Evolutionary conservation across 1,140 invertebrate genomes (phyloP), one percentile per base, ranked within the genome.

Genomic region (Tachypleus tridentatus): DNA sequence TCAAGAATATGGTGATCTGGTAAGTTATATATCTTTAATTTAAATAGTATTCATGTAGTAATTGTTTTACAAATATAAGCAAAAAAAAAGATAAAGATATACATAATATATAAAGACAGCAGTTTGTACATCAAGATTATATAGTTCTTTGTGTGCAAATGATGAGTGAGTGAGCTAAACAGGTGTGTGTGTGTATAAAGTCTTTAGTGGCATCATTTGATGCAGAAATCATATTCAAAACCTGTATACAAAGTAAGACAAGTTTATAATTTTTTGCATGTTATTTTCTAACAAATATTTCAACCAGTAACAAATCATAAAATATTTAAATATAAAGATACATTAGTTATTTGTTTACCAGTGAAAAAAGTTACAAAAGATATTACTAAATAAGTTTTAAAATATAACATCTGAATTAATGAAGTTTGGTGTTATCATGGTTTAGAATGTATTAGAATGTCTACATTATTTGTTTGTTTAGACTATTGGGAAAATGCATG

Each of bases 1-100:
- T 3, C 73, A 77, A 73, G 77, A 84, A 70, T 85, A 78, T 76
- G 84, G 84, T 67, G 79, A 84, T 70, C 63, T 81, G 62, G 71
- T 70, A 67, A 70, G 6, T 6, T 61, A 60, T 11, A 58, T 56
- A 11, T 57, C 59, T 58, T 11, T 63, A 29, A 29, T 29, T 29
- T 29, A 29, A 29, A 29, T 29, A 29, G 0, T 29, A 29, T 29
- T 10, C 29, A 65, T 57, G 49, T 62, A 53, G 50, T 61, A 60
- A 52, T 63, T 49, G n/a, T 61, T 10, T n/a, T 11, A 11, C 7
- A 4, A 9, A 52, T 7, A 11, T 5, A 11, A 6, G 5, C 10
- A 6, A 62, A 62, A 1, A 62, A 47, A 51, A 49, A 52, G 10
- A 11, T 63, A 57, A 49, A 29, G 5, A 48, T 54, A 3, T 53